These are phyloP conservation scores for Cherax quadricarinatus DNA, from an alignment of 1,140 invertebrate species.

Conservation along the genomic window DNA sequence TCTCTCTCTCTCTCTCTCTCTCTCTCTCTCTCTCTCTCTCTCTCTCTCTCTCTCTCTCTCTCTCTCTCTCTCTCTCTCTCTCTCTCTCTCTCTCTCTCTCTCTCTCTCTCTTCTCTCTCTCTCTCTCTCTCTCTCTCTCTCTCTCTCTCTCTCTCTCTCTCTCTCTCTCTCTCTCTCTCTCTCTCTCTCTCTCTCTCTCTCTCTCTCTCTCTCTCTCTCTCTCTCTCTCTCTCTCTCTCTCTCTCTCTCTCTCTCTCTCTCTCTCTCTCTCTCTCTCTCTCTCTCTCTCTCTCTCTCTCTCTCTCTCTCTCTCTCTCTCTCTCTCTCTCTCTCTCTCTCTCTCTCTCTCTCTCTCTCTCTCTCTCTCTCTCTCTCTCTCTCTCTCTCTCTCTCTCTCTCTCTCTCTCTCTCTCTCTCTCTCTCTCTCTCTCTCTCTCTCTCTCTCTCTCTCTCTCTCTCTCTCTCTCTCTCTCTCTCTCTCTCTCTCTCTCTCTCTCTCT, in stretches of 20 bases:
- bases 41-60: constrained; percentile 8
- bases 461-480: not conserved
- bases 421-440: not conserved
- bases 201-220: not conserved
- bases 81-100: constrained; percentile 16
- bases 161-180: not conserved
- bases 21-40: not conserved
- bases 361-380: not conserved
- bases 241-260: not conserved
- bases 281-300: not conserved
- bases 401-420: not conserved
- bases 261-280: not conserved
- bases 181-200: not conserved
- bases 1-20: constrained; percentile 3
- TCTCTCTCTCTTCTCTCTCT: not conserved
- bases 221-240: not conserved
- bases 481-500: too few species aligned
- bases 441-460: not conserved
- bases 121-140: not conserved
- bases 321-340: not conserved
- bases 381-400: not conserved
- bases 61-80: not conserved
- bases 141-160: not conserved
- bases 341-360: too few species aligned
- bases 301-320: not conserved